Evolutionary conservation across 1,140 invertebrate genomes (phyloP).

Genomic region (Pararge aegeria): DNA sequence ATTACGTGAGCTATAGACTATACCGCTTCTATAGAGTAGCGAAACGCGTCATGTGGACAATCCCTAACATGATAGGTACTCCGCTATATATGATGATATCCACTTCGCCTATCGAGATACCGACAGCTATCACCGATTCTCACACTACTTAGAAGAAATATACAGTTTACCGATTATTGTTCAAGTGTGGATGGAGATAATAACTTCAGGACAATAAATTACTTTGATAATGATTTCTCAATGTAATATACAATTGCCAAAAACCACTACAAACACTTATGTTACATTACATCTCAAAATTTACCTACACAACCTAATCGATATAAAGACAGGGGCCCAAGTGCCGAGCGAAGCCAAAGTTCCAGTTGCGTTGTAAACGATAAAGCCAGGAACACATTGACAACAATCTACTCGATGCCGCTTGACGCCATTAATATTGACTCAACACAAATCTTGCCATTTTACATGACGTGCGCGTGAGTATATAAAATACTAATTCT

Average conservation of each 20-base stretch:
- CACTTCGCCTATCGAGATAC: constrained; percentile 12
- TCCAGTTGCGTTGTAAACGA: constrained; percentile 18
- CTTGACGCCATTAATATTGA: too few species aligned
- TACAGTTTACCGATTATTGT: constrained; percentile 68
- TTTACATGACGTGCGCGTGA: too few species aligned
- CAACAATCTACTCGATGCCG: too few species aligned
- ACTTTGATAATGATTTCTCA: constrained; percentile 43
- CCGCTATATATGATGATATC: constrained; percentile 37
- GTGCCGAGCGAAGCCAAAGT: constrained; percentile 36
- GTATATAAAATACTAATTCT: too few species aligned
- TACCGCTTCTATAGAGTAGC: constrained; percentile 29
- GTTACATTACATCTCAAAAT: constrained; percentile 51
- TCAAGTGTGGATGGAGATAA: constrained; percentile 72
- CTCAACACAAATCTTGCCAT: too few species aligned
- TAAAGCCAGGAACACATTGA: too few species aligned
- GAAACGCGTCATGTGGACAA: constrained; percentile 43
- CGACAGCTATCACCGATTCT: constrained; percentile 33
- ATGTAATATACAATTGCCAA: constrained; percentile 58
- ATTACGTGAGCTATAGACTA: constrained; percentile 67
- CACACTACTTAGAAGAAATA: constrained; percentile 38
- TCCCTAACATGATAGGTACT: constrained; percentile 41
- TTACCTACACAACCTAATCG: constrained; percentile 67
- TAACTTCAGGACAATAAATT: constrained; percentile 61
- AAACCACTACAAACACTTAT: constrained; percentile 54
- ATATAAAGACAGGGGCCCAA: constrained; percentile 51